phyloP scores from a whole-genome alignment of 2,797 vertebrate genomes.

The Fistularia tabacaria region DNA sequence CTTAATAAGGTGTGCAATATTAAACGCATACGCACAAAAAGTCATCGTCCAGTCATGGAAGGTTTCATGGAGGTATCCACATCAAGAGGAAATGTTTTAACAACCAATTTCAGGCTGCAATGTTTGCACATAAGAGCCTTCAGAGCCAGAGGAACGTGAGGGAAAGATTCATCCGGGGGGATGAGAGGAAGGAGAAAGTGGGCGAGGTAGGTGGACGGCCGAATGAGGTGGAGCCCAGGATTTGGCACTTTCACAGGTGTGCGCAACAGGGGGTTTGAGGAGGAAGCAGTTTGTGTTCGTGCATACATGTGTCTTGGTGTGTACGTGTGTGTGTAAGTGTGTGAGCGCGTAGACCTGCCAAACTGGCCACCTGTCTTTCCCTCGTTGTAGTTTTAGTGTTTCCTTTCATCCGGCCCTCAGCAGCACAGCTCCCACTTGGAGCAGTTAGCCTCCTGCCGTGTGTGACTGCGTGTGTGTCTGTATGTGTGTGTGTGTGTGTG shows the following conservation, averaged over 20 bases:
- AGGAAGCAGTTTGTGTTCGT: slow-evolving; percentile 55
- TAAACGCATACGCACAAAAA: background rate
- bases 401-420: slow-evolving; percentile 74
- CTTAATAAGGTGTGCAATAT: background rate
- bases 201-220: slow-evolving; percentile 12
- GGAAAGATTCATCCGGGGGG: slow-evolving; percentile 39
- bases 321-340: slow-evolving; percentile 16
- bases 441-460: slow-evolving; percentile 68
- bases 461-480: slow-evolving; percentile 24
- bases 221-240: slow-evolving; percentile 37
- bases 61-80: slow-evolving; percentile 55
- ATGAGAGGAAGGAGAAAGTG: slow-evolving; percentile 23
- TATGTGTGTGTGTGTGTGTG: slow-evolving; percentile 21
- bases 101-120: slow-evolving; percentile 70
- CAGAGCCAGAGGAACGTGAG: background rate
- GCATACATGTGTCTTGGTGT: slow-evolving; percentile 11
- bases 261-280: slow-evolving; percentile 63
- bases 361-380: slow-evolving; percentile 71
- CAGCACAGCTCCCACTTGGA: slow-evolving; percentile 74
- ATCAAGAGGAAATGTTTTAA: slow-evolving; percentile 73
- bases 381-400: slow-evolving; percentile 78
- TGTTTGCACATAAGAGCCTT: slow-evolving; percentile 60
- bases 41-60: slow-evolving; percentile 41
- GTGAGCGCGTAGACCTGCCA: slow-evolving; percentile 57
- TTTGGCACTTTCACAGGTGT: slow-evolving; percentile 72